These are phyloP conservation scores for Drosophila fungiperda DNA, from an alignment of 2,888 invertebrate species.

Conservation along the genomic window DNA sequence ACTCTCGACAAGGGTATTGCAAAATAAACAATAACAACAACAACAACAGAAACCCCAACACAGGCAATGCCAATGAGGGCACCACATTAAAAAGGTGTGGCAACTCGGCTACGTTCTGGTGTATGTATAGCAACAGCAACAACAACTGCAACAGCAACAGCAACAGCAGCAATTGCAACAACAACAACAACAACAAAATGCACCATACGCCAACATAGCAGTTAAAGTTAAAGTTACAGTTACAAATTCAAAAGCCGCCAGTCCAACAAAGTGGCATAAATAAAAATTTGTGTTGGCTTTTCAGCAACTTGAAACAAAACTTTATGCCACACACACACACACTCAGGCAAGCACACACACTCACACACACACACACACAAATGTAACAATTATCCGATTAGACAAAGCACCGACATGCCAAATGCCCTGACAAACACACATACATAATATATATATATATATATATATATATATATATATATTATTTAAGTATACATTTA, in stretches of 20 bases:
- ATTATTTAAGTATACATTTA: background rate
- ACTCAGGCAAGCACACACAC: constrained; percentile 12
- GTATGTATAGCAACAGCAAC: constrained; percentile 28
- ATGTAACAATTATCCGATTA: background rate
- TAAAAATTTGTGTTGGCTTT: constrained; percentile 56
- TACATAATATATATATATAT: too few relatives aligned
- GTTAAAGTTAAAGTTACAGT: constrained; percentile 56
- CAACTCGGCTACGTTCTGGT: constrained; percentile 62
- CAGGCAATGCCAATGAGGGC: constrained; percentile 58
- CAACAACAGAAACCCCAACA: constrained; percentile 35
- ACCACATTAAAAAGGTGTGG: constrained; percentile 65
- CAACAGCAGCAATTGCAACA: constrained; percentile 15
- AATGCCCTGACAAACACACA: constrained; percentile 13
- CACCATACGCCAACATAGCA: constrained; percentile 56
- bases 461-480: too few relatives aligned
- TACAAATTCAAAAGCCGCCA: constrained; percentile 60
- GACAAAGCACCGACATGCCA: constrained; percentile 7
- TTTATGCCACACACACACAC: constrained; percentile 24
- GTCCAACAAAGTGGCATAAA: constrained; percentile 36
- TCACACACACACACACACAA: background rate
- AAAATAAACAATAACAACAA: constrained; percentile 20
- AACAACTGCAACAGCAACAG: constrained; percentile 22
- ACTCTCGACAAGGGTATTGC: constrained; percentile 8
- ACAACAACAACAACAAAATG: constrained; percentile 24
- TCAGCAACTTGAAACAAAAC: constrained; percentile 58